Evolutionary conservation across 2,113 vertebrate genomes (phyloP), one percentile per base, ranked within the genome.

Genomic region (Salvelinus alpinus): DNA sequence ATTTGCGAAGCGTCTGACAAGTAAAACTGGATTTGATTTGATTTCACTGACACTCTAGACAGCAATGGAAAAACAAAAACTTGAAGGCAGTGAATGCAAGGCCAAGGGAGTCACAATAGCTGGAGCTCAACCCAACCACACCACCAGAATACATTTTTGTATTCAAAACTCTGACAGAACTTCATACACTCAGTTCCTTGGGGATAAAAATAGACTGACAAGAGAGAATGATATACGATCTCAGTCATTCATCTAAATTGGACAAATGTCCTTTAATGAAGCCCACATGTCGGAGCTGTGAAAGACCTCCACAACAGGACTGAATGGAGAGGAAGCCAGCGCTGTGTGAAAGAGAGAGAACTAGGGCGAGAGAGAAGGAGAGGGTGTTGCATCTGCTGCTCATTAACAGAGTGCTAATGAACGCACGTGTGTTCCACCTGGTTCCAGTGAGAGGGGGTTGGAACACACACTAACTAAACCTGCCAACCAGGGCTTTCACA

Each of bases 371-470:
- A 71, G 74, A 82, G 73, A 4, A 84, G 75, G 81, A 54, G 51
- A 54, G 14, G 13, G 83, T 89, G 90, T 89, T 92, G 87, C 91
- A 92, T 92, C 90, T 92, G 92, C 88, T 92, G 88, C 86, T 93
- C 87, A 90, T 92, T 90, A 92, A 88, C 51, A 88, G 84, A 87
- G 90, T 81, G 89, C 90, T 92, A 93, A 93, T 92, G 89, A 93
- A 93, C 82, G 82, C 87, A 91, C 66, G 88, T 90, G 90, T 86
- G 87, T 87, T 91, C 88, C 90, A 91, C 91, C 91, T 92, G 90
- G 90, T 89, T 85, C 69, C 75, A 72, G 69, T 82, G 78, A 86
- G 78, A 77, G 47, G 67, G 64, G 31, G 38, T 24, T 5, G 24
- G 8, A 9, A 51, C 20, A 34, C 8, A 59, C 27, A 62, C 13